Evolutionary conservation across 2,797 vertebrate species (phyloP).

Genomic region (Psittacula derbiana): DNA sequence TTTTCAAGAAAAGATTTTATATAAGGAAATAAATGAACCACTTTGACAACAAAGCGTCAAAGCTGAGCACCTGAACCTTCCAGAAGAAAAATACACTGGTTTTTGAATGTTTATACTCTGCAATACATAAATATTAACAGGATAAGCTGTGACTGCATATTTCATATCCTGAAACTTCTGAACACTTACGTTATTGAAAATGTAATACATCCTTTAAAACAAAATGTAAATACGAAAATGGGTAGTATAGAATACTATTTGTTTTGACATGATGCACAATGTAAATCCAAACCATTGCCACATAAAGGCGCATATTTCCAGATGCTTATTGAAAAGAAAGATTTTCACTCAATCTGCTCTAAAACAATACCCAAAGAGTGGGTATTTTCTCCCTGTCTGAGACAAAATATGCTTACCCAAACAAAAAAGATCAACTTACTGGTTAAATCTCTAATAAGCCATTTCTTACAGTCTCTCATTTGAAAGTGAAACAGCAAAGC

Average conservation of each 20-base stretch:
- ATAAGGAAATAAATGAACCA: background rate
- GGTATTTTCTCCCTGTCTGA: rapidly evolving
- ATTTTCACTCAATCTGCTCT: background rate
- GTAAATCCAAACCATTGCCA: background rate
- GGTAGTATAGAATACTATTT: background rate
- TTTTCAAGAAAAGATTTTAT: background rate
- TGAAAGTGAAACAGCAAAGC: background rate
- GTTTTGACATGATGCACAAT: background rate
- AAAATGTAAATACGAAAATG: background rate
- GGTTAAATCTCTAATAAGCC: background rate
- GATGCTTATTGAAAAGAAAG: background rate
- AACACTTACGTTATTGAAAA: background rate
- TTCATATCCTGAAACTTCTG: background rate
- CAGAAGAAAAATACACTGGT: background rate
- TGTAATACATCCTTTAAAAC: background rate
- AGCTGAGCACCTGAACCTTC: background rate
- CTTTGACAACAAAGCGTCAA: background rate
- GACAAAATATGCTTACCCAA: background rate
- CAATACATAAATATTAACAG: background rate
- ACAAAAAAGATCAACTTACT: background rate
- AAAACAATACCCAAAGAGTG: background rate
- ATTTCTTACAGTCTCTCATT: background rate
- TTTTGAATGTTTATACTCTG: background rate
- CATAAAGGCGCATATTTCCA: background rate
- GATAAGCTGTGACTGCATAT: background rate